Percentiles rank a stretch among this genome's conserved stretches.
phyloP scores from a whole-genome alignment of 2,888 invertebrate genomes.

The Pristionchus entomophagus region DNA sequence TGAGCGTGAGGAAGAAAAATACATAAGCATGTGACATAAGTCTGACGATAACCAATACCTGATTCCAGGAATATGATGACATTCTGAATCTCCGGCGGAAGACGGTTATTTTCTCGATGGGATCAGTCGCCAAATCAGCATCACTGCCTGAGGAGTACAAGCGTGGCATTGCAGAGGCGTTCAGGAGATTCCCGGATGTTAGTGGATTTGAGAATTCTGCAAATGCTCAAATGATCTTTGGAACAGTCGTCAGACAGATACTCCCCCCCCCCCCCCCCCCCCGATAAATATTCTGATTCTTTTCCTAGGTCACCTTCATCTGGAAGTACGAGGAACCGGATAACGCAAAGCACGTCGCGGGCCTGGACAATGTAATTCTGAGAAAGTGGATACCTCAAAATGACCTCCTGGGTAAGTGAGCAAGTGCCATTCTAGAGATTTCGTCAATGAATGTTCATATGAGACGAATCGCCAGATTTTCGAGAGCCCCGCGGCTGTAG shows the following conservation, averaged over 20 bases:
- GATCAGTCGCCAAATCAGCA: not conserved
- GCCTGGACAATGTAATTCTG: slow-evolving; percentile 2
- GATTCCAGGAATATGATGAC: not conserved
- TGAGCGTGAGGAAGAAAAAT: not conserved
- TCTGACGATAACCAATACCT: too few relatives aligned
- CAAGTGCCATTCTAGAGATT: too few relatives aligned
- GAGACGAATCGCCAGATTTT: too few relatives aligned
- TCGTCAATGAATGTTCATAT: too few relatives aligned
- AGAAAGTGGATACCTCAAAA: slow-evolving; percentile 32
- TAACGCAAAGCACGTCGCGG: not conserved
- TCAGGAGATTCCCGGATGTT: not conserved
- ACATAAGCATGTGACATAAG: too few relatives aligned
- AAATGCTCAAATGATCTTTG: not conserved
- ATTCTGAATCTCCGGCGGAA: slow-evolving; percentile 23
- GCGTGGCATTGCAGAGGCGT: not conserved
- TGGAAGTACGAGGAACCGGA: slow-evolving; percentile 31
- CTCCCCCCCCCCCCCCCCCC: too few relatives aligned
- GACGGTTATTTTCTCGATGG: slow-evolving; percentile 10
- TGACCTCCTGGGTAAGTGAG: not conserved
- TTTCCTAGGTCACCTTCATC: slow-evolving; percentile 31
- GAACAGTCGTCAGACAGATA: not conserved
- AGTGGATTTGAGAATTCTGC: not conserved
- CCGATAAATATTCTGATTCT: too few relatives aligned
- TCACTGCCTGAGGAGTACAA: not conserved
- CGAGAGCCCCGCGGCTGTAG: too few relatives aligned